phyloP scores from a whole-genome alignment of 2,113 vertebrate genomes.

The Clinocottus analis region DNA sequence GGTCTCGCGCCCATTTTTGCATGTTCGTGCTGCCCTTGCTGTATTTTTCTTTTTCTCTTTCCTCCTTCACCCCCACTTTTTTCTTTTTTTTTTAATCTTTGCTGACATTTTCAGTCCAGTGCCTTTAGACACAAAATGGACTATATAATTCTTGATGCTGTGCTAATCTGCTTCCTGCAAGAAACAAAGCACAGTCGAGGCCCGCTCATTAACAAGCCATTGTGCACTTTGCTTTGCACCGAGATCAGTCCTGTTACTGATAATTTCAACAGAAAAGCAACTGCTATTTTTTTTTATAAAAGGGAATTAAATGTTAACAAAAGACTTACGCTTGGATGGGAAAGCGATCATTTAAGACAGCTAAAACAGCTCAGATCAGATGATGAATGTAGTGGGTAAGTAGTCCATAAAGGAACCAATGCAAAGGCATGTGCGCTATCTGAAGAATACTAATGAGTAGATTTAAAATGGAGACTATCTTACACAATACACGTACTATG shows the following conservation, averaged over 20 bases:
- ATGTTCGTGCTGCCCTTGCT: slow-evolving; percentile 35
- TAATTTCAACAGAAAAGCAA: slow-evolving; percentile 15
- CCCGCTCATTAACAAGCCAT: slow-evolving; percentile 62
- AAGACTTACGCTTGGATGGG: slow-evolving; percentile 26
- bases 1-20: slow-evolving; percentile 1
- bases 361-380: slow-evolving; percentile 6
- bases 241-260: slow-evolving; percentile 34
- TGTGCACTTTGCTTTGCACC: slow-evolving; percentile 44
- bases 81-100: slow-evolving; percentile 37
- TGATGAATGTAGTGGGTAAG: slow-evolving; percentile 42
- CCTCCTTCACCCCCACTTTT: not conserved
- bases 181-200: slow-evolving; percentile 49
- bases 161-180: slow-evolving; percentile 56
- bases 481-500: not conserved
- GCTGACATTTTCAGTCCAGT: slow-evolving; percentile 75
- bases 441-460: slow-evolving; percentile 17
- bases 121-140: slow-evolving; percentile 63
- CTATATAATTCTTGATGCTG: slow-evolving; percentile 46
- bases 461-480: not conserved
- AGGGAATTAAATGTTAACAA: slow-evolving; percentile 46
- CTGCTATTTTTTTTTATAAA: slow-evolving; percentile 13
- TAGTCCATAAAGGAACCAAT: slow-evolving; percentile 15
- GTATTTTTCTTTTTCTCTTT: slow-evolving; percentile 10
- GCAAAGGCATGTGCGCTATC: not conserved
- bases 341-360: slow-evolving; percentile 25